A percentile compares a stretch with the other conserved stretches of the same genome.
Conservation (phyloP, 2,888 invertebrate genomes). For the Vandiemenella viatica region DNA sequence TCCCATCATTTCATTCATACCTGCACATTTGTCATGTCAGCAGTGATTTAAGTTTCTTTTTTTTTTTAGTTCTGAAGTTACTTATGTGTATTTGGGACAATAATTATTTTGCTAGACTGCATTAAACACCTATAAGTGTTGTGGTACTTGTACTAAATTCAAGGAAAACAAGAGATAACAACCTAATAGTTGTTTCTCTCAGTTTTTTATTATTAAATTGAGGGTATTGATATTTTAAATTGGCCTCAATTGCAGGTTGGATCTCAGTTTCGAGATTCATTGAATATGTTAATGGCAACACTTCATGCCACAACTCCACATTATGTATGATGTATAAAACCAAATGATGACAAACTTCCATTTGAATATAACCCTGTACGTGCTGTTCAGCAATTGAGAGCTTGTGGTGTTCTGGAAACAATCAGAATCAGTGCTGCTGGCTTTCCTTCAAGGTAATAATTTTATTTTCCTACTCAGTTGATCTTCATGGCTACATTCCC, state of each 20-base stretch:
- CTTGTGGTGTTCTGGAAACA: slow-evolving; percentile 96
- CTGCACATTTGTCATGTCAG: too few species aligned
- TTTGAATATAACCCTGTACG: slow-evolving; percentile 75
- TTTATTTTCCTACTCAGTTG: background rate
- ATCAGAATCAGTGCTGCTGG: slow-evolving; percentile 96
- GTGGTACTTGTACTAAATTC: too few species aligned
- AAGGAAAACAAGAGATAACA: background rate
- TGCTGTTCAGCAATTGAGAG: slow-evolving; percentile 81
- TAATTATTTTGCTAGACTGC: too few species aligned
- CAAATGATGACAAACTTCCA: slow-evolving; percentile 73
- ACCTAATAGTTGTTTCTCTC: too few species aligned
- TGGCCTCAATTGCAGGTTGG: slow-evolving; percentile 39
- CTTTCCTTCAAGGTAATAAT: slow-evolving; percentile 55
- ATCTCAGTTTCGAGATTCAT: slow-evolving; percentile 82
- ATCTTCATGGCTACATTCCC: too few species aligned
- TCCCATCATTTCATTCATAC: too few species aligned
- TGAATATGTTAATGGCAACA: slow-evolving; percentile 82
- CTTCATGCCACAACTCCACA: slow-evolving; percentile 93
- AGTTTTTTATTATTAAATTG: too few species aligned
- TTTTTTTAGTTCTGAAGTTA: too few species aligned
- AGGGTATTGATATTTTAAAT: background rate
- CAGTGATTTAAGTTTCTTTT: too few species aligned
- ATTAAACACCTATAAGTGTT: too few species aligned
- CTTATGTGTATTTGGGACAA: too few species aligned
- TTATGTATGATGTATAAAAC: slow-evolving; percentile 96